Evolutionary conservation across 1,140 invertebrate genomes (phyloP).

Genomic region (Spodoptera litura): DNA sequence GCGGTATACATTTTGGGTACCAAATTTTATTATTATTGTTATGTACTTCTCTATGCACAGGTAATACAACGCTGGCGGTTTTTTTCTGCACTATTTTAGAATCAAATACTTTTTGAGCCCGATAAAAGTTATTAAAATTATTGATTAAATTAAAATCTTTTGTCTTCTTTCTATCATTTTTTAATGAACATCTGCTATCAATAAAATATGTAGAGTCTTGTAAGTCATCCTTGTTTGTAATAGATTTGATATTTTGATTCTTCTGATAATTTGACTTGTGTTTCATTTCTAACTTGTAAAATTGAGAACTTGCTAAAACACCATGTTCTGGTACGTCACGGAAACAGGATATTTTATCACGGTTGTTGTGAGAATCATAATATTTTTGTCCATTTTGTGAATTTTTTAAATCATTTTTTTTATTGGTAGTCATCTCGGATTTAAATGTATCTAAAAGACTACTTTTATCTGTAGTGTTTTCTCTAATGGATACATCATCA

Average conservation of each 20-base stretch:
- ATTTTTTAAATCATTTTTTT: neutral
- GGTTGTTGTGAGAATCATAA: too few relatives aligned
- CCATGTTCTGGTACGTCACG: too few relatives aligned
- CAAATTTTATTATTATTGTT: too few relatives aligned
- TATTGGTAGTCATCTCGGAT: neutral
- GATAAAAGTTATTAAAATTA: constrained; percentile 4
- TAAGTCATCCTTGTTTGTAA: neutral
- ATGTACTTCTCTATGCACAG: neutral
- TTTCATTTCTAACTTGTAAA: too few relatives aligned
- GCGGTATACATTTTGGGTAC: neutral
- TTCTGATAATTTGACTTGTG: too few relatives aligned
- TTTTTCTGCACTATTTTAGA: neutral
- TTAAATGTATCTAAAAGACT: neutral
- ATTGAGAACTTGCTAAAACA: too few relatives aligned
- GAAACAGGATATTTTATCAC: too few relatives aligned
- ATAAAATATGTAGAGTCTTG: neutral
- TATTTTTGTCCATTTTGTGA: too few relatives aligned
- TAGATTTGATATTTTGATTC: too few relatives aligned
- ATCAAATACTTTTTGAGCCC: neutral
- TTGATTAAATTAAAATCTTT: neutral
- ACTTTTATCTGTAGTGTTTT: neutral
- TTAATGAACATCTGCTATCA: neutral
- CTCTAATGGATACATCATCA: neutral
- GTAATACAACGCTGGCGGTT: neutral
- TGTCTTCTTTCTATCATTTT: neutral